Percentiles rank a stretch among this genome's conserved stretches.
Conservation (phyloP, 2,888 invertebrate species). For the Terebella lapidaria region DNA sequence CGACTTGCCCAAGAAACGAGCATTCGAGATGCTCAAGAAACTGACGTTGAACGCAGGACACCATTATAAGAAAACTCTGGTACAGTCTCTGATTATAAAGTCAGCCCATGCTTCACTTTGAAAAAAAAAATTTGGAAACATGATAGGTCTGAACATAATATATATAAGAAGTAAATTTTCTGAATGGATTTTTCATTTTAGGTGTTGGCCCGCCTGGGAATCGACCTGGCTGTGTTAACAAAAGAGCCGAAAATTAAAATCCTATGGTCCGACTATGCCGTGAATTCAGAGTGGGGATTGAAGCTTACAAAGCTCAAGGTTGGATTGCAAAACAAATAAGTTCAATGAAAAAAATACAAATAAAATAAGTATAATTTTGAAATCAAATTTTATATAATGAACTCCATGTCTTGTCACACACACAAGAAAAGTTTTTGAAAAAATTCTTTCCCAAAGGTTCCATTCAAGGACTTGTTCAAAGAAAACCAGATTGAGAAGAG, state of each 20-base stretch:
- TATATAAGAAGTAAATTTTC: too few species aligned
- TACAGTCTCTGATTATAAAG: too few species aligned
- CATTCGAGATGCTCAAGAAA: neutral
- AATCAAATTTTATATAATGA: too few species aligned
- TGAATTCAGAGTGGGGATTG: neutral
- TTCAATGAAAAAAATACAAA: too few species aligned
- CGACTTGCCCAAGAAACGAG: neutral
- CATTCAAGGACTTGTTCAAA: neutral
- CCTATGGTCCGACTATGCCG: neutral
- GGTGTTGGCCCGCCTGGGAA: neutral
- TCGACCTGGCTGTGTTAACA: neutral
- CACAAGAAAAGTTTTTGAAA: too few species aligned
- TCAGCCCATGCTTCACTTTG: too few species aligned
- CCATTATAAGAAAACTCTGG: neutral
- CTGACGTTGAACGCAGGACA: neutral
- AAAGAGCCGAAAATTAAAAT: neutral
- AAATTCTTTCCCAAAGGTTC: neutral
- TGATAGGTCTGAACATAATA: neutral
- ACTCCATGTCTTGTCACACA: too few species aligned
- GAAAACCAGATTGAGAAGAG: neutral
- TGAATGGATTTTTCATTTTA: neutral
- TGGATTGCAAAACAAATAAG: too few species aligned
- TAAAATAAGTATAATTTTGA: too few species aligned
- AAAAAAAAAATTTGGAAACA: neutral
- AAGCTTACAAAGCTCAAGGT: neutral